A percentile compares a stretch with the other conserved stretches of the same genome.
These are phyloP conservation scores for Plotosus lineatus DNA, from an alignment of 2,113 vertebrate genomes.

Conservation along the genomic window DNA sequence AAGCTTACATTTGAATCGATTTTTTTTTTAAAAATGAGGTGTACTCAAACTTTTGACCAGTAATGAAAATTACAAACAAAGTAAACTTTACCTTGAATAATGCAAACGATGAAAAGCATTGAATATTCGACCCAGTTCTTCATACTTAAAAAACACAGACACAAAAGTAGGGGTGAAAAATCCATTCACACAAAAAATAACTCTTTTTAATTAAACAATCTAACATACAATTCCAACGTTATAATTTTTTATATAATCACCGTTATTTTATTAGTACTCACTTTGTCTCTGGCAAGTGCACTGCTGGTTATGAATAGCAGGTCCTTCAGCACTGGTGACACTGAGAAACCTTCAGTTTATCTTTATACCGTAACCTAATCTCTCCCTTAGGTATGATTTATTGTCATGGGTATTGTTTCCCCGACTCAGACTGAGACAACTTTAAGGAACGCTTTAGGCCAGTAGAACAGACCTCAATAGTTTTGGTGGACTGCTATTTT, in stretches of 20 bases:
- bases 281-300: constrained; percentile 22
- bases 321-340: constrained; percentile 26
- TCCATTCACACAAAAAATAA: neutral
- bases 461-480: constrained; percentile 29
- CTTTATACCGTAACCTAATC: constrained; percentile 66
- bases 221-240: neutral
- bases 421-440: constrained; percentile 5
- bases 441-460: neutral
- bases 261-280: too few species aligned
- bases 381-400: constrained; percentile 54
- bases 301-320: constrained; percentile 33
- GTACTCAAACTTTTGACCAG: too few species aligned
- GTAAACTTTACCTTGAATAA: constrained; percentile 44
- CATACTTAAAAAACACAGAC: constrained; percentile 30
- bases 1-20: too few species aligned
- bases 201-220: neutral
- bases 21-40: too few species aligned
- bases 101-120: constrained; percentile 26
- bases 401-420: constrained; percentile 45
- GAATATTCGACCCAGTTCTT: constrained; percentile 29
- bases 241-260: too few species aligned
- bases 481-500: neutral
- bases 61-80: neutral
- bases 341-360: constrained; percentile 43
- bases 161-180: neutral